These are phyloP conservation scores for Sericinus montela DNA, from an alignment of 2,888 invertebrate genomes.

Conservation along the genomic window DNA sequence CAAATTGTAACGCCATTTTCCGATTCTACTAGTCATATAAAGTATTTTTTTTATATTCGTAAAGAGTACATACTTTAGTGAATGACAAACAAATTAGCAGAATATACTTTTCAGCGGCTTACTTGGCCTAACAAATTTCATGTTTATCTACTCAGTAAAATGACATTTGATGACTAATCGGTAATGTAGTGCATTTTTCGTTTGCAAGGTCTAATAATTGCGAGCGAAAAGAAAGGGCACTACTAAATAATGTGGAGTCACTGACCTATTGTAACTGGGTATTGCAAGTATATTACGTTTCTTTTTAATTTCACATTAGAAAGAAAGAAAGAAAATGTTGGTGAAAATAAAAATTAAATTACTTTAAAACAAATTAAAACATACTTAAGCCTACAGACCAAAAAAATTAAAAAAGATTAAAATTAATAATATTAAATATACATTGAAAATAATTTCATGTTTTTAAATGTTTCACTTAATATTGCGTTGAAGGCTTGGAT, in stretches of 20 bases:
- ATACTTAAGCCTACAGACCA: too few relatives aligned
- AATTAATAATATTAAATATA: too few relatives aligned
- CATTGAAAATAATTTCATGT: too few relatives aligned
- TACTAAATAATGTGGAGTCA: slow-evolving; percentile 25
- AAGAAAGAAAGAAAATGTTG: background rate
- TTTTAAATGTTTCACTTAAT: too few relatives aligned
- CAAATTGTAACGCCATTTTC: slow-evolving; percentile 71
- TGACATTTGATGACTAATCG: slow-evolving; percentile 59
- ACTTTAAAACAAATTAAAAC: too few relatives aligned
- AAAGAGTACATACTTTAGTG: background rate
- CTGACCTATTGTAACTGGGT: slow-evolving; percentile 25
- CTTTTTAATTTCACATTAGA: background rate
- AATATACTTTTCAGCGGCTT: too few relatives aligned
- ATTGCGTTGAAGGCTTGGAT: too few relatives aligned
- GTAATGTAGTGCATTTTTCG: slow-evolving; percentile 22
- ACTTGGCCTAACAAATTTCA: slow-evolving; percentile 9
- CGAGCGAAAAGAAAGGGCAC: slow-evolving; percentile 34
- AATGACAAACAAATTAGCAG: background rate
- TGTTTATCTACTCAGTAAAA: slow-evolving; percentile 27
- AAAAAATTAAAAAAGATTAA: too few relatives aligned
- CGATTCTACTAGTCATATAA: slow-evolving; percentile 54
- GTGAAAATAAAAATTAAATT: too few relatives aligned
- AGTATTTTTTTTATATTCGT: slow-evolving; percentile 45
- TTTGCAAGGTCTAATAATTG: slow-evolving; percentile 41
- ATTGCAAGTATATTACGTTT: background rate